These are phyloP conservation scores for Ceyx margarethae DNA, from an alignment of 2,113 vertebrate species.

Conservation along the genomic window DNA sequence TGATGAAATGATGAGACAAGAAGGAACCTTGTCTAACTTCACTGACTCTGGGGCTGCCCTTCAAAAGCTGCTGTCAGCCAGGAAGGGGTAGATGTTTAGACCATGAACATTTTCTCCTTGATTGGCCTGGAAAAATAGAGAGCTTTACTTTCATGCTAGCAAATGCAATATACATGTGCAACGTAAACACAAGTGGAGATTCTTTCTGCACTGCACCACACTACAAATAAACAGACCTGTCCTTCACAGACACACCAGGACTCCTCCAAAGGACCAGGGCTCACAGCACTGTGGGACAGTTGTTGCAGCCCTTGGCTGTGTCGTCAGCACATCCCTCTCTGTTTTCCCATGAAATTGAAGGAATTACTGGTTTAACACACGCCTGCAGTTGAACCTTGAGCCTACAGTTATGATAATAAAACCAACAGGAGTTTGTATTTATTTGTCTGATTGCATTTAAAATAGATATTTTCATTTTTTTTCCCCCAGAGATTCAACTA, in stretches of 20 bases:
- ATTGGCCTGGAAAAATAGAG: constrained; percentile 11
- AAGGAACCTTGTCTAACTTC: background rate
- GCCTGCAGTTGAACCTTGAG: background rate
- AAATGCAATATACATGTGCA: background rate
- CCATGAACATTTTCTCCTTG: background rate
- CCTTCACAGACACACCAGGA: background rate
- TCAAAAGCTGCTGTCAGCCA: constrained; percentile 9
- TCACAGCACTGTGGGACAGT: background rate
- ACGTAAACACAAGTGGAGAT: background rate
- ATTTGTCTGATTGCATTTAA: background rate
- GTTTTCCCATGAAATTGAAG: constrained; percentile 20
- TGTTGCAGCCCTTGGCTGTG: background rate
- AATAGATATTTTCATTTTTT: background rate
- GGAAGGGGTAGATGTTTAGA: background rate
- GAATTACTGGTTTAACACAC: background rate
- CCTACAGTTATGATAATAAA: background rate
- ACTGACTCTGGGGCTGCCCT: background rate
- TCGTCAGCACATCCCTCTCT: background rate
- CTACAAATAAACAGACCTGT: constrained; percentile 22
- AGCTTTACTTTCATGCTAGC: constrained; percentile 23
- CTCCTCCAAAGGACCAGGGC: background rate
- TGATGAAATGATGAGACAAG: background rate
- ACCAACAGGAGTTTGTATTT: background rate
- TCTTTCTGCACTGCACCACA: background rate
- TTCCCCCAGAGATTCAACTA: background rate